Evolutionary conservation across 2,113 vertebrate genomes (phyloP), one percentile per base, ranked within the genome.

Genomic region (Baryphthengus martii): DNA sequence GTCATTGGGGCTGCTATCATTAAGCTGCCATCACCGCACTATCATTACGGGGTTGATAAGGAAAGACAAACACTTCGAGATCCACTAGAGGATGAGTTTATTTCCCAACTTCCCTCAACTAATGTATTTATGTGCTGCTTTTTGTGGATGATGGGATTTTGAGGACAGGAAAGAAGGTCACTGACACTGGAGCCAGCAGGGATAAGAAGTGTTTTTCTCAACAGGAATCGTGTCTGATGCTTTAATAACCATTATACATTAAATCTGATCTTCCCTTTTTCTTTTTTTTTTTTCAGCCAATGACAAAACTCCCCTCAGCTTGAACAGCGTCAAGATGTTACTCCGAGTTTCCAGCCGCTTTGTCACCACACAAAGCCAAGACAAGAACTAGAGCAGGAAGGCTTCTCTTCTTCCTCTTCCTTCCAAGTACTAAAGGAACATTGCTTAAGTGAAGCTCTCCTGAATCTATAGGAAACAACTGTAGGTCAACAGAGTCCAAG

Each of bases 1-100:
- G 76, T 96, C 96, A 78, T 3, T 33, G 73, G 90, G 91, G 94
- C 93, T 75, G 77, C 96, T 96, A 79, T 90, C 95, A 93, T 95
- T 95, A 97, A 89, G 87, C 78, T 97, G 94, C 92, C 95, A 95
- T 81, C 72, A 9, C 71, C 91, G 68, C 94, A 39, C 93, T 94
- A 76, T 88, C 87, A 95, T 91, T 93, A 95, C 0, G 33, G 84
- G 82, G 91, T 93, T 96, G 97, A 92, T 65, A 88, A 96, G 92
- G 95, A 88, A 93, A 42, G 70, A 62, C 63, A 76, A 93, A 86
- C 67, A n/a, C 79, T 78, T 65, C 0, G 31, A 85, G 62, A 79
- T 37, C 52, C 77, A 9, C 86, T 44, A 62, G 44, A 79, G 89
- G 84, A 91, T 44, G 40, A 0, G 2, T 6, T 88, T 26, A 66